Evolutionary conservation across 2,797 vertebrate genomes (phyloP), one percentile per base, ranked within the genome.

Genomic region (Pogoniulus pusillus): DNA sequence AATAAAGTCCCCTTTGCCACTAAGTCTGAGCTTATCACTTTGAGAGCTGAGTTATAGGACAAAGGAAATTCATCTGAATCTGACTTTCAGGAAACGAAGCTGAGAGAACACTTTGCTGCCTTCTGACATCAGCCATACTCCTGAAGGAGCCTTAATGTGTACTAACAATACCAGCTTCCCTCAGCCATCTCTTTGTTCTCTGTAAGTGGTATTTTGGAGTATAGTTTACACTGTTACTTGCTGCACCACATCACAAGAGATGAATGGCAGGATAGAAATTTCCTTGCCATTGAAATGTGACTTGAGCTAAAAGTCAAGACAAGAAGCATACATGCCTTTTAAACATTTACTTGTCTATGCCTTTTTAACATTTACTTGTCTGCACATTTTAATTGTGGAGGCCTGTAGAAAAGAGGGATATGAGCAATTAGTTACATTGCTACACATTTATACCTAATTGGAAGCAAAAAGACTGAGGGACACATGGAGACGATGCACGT

Each of bases 161-260:
- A 60, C 16, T 49, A 72, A 75, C 59, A 74, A 43, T 37, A 78
- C n/a, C 63, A 87, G 72, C 34, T 62, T 39, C 57, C 77, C 68
- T 82, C 53, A 3, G 72, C 55, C 49, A 76, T 34, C 17, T 49
- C 75, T 86, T 66, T 83, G 66, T 78, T 84, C 78, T 81, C 66
- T 32, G 4, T 62, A 92, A 91, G 24, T 78, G 62, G n/a, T 68
- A 62, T 70, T 83, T 89, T 89, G 47, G 87, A 92, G 62, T 59
- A 60, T 27, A 58, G 54, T 64, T 89, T 82, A 64, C 24, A 30
- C 54, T 49, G 41, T 64, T 91, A 57, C 69, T 92, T 10, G 4
- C 55, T 64, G 80, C 32, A 91, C 72, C 69, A 75, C 9, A 4
- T 85, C 84, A 94, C 64, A 76, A 19, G 66, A 87, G 75, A 60